Evolutionary conservation across 2,113 vertebrate species (phyloP), one percentile per base, ranked within the genome.

Genomic region (Silurus meridionalis): DNA sequence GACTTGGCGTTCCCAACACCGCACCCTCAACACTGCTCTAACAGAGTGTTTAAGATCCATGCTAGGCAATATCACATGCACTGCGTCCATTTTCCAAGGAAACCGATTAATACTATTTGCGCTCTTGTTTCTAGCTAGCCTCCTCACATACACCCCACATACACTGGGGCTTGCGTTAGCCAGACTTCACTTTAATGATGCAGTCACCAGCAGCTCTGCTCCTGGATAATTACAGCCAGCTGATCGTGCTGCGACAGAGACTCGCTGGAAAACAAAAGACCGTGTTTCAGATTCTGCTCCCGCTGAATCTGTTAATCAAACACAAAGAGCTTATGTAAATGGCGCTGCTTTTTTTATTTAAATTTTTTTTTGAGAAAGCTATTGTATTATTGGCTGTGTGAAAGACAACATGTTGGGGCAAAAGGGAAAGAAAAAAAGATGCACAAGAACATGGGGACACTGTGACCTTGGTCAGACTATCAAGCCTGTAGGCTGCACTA

Each of bases 251-350:
- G 48, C 37, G 85, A 74, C 55, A 72, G 64, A 79, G 85, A 63
- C 78, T 50, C n/a, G 14, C 13, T 25, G 74, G 61, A 55, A 37
- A 25, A 84, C 85, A 75, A 86, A 79, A 46, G 75, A 72, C 37
- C 14, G 15, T 52, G 77, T 46, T 83, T 80, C 72, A 63, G 14
- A 72, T 55, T 28, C 3, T 55, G 67, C 80, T 83, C 46, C 6
- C 52, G 80, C 86, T 67, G 74, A 55, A 85, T 85, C 78, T 79
- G 80, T 85, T 80, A 72, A 83, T 87, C 83, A 80, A 87, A 83
- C 74, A 80, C 83, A 67, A 83, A 87, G 64, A 19, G 80, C 77
- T 87, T 87, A 88, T 86, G 81, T 72, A 80, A 90, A 89, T 87
- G 86, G 48, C 37, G 37, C 63, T 80, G 84, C 82, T 82, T 89